Base-by-base conservation (phyloP, 2,113 vertebrate genomes). In the Phoenicopterus ruber region DNA sequence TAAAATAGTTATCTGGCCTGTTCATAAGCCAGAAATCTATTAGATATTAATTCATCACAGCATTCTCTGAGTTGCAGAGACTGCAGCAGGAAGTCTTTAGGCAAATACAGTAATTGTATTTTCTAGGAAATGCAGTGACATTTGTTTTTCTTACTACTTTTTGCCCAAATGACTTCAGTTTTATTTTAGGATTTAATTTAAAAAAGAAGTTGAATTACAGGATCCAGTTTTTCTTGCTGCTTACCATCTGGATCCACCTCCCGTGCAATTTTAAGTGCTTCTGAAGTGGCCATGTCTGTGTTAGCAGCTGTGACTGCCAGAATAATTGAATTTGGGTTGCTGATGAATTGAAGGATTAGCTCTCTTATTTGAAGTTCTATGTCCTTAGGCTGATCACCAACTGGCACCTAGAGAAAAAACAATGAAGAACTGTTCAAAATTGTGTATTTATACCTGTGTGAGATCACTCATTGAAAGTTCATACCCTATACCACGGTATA, bases 201-300 rank as follows among this genome's bases (percentile, higher is more conserved):
- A 77, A 74, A 71, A 63, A 61, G 13, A 72, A 93, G 24, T 1
- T 86, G 36, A 84, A 86, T 42, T 52, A 61, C 25, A 95, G n/a
- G 26, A 86, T 29, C 20, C 22, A 74, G 20, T 16, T 66, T 38
- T 36, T 21, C 38, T 62, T 90, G 21, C 50, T 55, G 66, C 98
- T 98, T 96, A 99, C 99, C 99, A 94, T 99, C 99, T 59, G 99
- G 98, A 97, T 99, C 99, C 40, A 99, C 99, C 91, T 99, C 99
- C 6, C 99, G 98, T 26, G 99, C 99, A 86, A 99, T 99, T 97
- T 99, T 99, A 34, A 99, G 98, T 5, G 99, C 99, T 97, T 99
- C 99, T 7, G 99, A 99, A 17, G 99, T 99, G 12, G 99, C 99
- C 99, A 99, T 99, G 96, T 99, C 99, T 44, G 99, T 99, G 95